Base-by-base conservation (phyloP, 2,888 invertebrate species). In the Pseudococcus viburni region DNA sequence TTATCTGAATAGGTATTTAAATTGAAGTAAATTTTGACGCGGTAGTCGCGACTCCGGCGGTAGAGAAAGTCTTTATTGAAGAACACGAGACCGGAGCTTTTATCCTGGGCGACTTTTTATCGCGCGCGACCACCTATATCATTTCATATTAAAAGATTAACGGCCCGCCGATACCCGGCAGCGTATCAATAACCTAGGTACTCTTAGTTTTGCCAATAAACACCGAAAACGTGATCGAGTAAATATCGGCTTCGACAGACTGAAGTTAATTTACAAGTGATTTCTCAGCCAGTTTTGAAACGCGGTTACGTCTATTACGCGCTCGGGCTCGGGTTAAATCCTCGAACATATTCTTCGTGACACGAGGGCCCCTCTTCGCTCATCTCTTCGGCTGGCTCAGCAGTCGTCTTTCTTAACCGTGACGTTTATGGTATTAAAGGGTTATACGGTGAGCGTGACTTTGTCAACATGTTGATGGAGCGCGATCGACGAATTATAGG, bases 161-260 rank as follows among this genome's bases (percentile, higher is more conserved):
- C 80, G 80, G 46, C 42, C 42, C 42, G 68, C n/a, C 73, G 33
- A 73, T 73, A 73, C 73, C 80, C 80, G 80, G 80, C 80, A 46
- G 80, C 80, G 73, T 73, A 73, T 73, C 73, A 73, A 73, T 73
- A 73, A 73, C 80, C 42, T 15, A 19, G 7, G 46, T 83, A 83
- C 42, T 42, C 8, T n/a, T 42, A 46, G 46, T 83, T 83, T 83
- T 46, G 85, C 85, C 55, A 85, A 85, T 42, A 85, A 86, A 86
- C 86, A 86, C 64, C 86, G 73, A 86, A 86, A 77, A 77, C 86
- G 86, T 86, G 86, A 86, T 86, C 86, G 86, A 73, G 86, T 86
- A 68, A 42, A 68, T 86, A 86, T 59, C 68, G 48, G 86, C 46
- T 73, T 77, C 77, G 86, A 85, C 64, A 77, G 86, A 46, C 26